These are phyloP conservation scores for Tinea pellionella DNA, from an alignment of 2,888 invertebrate genomes.

Conservation along the genomic window DNA sequence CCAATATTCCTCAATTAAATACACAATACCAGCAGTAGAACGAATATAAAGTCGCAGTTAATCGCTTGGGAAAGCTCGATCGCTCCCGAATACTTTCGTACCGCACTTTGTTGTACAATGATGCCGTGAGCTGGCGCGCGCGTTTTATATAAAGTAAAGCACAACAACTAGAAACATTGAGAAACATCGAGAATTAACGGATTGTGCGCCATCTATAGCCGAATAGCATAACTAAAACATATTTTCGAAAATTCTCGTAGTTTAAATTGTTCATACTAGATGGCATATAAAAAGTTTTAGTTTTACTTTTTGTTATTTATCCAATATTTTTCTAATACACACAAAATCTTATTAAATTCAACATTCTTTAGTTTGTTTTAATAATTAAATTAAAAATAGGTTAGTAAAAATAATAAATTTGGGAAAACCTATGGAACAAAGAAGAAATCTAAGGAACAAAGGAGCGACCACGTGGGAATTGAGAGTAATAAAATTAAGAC, in stretches of 20 bases:
- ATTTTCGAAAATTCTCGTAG: background rate
- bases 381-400: no score
- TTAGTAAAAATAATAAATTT: no score
- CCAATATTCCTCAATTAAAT: background rate
- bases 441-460: no score
- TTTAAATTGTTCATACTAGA: background rate
- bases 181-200: slow-evolving; percentile 22
- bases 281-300: background rate
- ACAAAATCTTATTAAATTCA: no score
- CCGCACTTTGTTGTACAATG: slow-evolving; percentile 17
- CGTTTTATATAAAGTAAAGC: slow-evolving; percentile 33
- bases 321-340: no score
- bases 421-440: no score
- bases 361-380: no score
- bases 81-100: slow-evolving; percentile 17
- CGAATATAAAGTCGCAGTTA: no score
- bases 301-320: no score
- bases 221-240: slow-evolving; percentile 18
- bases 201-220: slow-evolving; percentile 22
- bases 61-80: background rate
- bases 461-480: no score
- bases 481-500: no score
- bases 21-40: no score
- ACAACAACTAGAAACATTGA: slow-evolving; percentile 13
- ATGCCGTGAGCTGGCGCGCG: slow-evolving; percentile 17